These are phyloP conservation scores for Scomberomorus guttatus DNA, from an alignment of 2,797 vertebrate genomes.

Conservation along the genomic window DNA sequence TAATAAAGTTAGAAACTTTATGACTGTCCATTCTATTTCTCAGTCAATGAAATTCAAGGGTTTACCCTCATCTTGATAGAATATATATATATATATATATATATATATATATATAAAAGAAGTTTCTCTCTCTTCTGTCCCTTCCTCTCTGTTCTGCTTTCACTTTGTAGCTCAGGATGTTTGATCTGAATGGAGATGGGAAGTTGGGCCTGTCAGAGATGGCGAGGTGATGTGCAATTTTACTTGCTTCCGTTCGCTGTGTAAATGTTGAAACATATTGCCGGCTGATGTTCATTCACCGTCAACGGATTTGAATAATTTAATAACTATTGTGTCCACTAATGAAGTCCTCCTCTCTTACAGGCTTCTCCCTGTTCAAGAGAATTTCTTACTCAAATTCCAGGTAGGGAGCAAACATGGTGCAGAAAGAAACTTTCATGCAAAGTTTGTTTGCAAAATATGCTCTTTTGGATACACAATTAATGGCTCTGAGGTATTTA, in stretches of 20 bases:
- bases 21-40: background rate
- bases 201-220: slow-evolving; percentile 97
- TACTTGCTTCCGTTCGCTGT: slow-evolving; percentile 27
- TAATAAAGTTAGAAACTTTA: slow-evolving; percentile 11
- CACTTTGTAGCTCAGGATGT: slow-evolving; percentile 92
- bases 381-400: slow-evolving; percentile 90
- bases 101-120: background rate
- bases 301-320: slow-evolving; percentile 52
- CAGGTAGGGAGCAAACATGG: slow-evolving; percentile 72
- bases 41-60: background rate
- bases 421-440: background rate
- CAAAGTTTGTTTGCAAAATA: slow-evolving; percentile 9
- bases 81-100: background rate
- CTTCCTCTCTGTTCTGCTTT: slow-evolving; percentile 75
- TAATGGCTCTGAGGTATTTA: background rate
- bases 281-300: slow-evolving; percentile 30
- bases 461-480: background rate
- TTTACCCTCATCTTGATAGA: slow-evolving; percentile 41
- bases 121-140: slow-evolving; percentile 77
- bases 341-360: slow-evolving; percentile 55
- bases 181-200: slow-evolving; percentile 97
- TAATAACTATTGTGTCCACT: slow-evolving; percentile 47
- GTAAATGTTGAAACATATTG: slow-evolving; percentile 46
- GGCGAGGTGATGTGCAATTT: slow-evolving; percentile 89
- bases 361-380: slow-evolving; percentile 93